phyloP scores from a whole-genome alignment of 2,888 invertebrate species.

The Monoplex corrugatus region DNA sequence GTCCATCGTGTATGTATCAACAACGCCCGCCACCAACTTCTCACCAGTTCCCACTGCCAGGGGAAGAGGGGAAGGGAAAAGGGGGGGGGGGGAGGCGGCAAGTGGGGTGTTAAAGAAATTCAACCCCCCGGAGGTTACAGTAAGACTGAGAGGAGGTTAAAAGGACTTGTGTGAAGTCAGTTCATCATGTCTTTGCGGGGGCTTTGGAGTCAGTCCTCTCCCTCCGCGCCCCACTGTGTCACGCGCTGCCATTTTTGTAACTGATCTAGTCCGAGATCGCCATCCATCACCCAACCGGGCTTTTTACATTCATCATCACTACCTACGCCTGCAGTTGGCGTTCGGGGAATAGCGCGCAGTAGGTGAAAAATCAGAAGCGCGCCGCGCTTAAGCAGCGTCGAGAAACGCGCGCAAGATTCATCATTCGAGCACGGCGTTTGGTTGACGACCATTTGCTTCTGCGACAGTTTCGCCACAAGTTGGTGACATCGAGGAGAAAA shows the following conservation, averaged over 20 bases:
- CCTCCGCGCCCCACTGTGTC: not conserved
- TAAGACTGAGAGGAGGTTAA: not conserved
- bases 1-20: too few relatives aligned
- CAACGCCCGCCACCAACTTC: too few relatives aligned
- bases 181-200: not conserved
- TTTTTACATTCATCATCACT: constrained; percentile 15
- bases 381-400: not conserved
- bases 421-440: not conserved
- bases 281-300: not conserved
- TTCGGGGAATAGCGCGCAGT: not conserved
- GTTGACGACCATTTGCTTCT: not conserved
- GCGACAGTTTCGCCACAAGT: not conserved
- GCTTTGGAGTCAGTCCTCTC: not conserved
- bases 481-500: not conserved
- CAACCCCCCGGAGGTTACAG: too few relatives aligned
- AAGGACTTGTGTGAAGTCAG: not conserved
- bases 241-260: constrained; percentile 6
- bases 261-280: not conserved
- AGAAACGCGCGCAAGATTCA: not conserved
- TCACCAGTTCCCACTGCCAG: too few relatives aligned
- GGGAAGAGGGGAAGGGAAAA: too few relatives aligned
- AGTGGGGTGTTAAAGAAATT: too few relatives aligned
- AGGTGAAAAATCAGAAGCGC: not conserved
- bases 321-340: not conserved
- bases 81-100: too few relatives aligned